phyloP scores from a whole-genome alignment of 2,888 invertebrate species.

The Acheta domesticus region DNA sequence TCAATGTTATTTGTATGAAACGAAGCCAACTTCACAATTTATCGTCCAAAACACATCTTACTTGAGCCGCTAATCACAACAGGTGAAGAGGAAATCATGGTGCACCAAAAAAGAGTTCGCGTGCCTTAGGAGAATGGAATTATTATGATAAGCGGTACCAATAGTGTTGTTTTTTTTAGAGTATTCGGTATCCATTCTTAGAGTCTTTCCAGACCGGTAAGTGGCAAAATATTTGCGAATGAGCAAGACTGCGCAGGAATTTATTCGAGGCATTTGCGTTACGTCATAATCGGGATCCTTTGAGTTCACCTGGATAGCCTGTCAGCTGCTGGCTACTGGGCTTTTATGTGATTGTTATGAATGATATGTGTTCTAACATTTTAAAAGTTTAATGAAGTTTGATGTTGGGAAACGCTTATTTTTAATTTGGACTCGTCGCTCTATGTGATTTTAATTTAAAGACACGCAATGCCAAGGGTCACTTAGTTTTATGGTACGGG shows the following conservation, averaged over 20 bases:
- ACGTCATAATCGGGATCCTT: background rate
- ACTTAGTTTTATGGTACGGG: background rate
- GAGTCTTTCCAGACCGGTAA: background rate
- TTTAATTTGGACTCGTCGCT: background rate
- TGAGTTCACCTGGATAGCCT: background rate
- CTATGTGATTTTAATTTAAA: background rate
- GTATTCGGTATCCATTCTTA: background rate
- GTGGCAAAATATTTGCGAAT: background rate
- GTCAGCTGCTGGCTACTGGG: background rate
- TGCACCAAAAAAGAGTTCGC: background rate
- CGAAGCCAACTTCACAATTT: no score
- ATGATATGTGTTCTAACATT: background rate
- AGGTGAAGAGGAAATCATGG: background rate
- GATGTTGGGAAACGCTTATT: background rate
- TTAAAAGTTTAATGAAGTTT: background rate
- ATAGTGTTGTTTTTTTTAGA: no score
- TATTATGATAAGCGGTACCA: no score
- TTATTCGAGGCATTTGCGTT: background rate
- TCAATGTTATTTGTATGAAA: no score
- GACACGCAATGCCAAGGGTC: background rate
- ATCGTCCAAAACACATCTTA: no score
- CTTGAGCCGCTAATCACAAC: no score
- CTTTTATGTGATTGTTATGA: background rate
- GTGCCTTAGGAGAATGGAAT: background rate
- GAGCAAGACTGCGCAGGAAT: background rate